Conservation (phyloP, 2,888 invertebrate species). For the Salticus scenicus region DNA sequence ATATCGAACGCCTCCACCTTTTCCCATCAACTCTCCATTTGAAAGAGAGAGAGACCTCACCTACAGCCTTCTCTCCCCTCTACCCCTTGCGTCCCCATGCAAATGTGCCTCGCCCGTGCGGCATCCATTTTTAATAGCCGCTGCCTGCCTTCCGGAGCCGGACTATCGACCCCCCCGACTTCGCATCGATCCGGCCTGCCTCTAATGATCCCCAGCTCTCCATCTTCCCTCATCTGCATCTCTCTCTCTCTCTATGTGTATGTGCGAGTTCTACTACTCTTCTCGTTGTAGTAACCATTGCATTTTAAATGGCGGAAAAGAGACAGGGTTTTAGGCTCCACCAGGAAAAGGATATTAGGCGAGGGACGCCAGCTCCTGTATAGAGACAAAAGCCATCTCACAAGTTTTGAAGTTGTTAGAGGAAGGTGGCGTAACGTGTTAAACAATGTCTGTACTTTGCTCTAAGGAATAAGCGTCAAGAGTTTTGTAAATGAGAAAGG, state of each 20-base stretch:
- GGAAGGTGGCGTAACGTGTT: no score
- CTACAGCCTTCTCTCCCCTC: not conserved
- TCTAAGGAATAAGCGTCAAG: no score
- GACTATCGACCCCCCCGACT: constrained; percentile 46
- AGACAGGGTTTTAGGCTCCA: not conserved
- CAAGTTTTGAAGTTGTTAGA: no score
- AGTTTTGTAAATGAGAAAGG: no score
- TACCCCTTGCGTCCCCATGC: constrained; percentile 62
- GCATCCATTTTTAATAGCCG: constrained; percentile 69
- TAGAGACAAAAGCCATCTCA: no score
- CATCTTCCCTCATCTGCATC: constrained; percentile 64
- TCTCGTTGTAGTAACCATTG: not conserved
- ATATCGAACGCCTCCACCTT: not conserved
- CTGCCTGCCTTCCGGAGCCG: not conserved
- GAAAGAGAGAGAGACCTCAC: not conserved
- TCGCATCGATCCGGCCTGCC: constrained; percentile 51
- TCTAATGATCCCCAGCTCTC: constrained; percentile 66
- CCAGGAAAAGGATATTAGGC: no score
- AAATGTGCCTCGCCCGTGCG: constrained; percentile 63
- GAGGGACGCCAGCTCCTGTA: no score
- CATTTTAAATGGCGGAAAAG: constrained; percentile 27
- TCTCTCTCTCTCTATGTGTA: not conserved
- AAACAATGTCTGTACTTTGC: no score
- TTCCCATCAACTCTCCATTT: not conserved
- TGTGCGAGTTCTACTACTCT: constrained; percentile 6